These are phyloP conservation scores for Platichthys flesus DNA, from an alignment of 2,113 vertebrate genomes.

Conservation along the genomic window DNA sequence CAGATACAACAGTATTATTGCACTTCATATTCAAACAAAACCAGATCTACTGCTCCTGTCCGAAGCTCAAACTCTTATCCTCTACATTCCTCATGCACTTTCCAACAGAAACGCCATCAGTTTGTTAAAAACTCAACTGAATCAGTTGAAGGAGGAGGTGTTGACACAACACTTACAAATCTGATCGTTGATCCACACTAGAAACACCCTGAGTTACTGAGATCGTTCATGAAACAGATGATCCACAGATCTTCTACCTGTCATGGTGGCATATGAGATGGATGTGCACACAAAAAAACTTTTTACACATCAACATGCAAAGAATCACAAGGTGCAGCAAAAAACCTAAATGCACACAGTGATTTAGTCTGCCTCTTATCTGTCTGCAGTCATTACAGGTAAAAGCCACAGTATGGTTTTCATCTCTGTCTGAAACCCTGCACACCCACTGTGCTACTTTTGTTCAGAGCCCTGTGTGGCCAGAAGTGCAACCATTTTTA, in stretches of 20 bases:
- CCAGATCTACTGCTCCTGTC: constrained; percentile 3
- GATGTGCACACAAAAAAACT: not conserved
- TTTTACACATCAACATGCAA: constrained; percentile 31
- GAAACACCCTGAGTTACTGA: constrained; percentile 10
- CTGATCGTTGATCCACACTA: constrained; percentile 16
- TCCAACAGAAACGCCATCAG: not conserved
- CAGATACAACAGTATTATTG: constrained; percentile 42
- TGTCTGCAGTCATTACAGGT: constrained; percentile 25
- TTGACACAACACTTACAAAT: constrained; percentile 3
- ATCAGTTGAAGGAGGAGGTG: not conserved
- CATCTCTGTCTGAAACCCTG: not conserved
- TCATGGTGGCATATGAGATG: not conserved
- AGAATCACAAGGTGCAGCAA: constrained; percentile 31
- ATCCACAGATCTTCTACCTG: not conserved
- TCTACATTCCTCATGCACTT: not conserved
- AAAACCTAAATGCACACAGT: constrained; percentile 55
- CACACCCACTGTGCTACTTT: constrained; percentile 23
- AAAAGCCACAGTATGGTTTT: constrained; percentile 49
- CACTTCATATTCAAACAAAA: constrained; percentile 44
- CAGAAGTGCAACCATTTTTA: constrained; percentile 34
- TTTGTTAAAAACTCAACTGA: constrained; percentile 1
- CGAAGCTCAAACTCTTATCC: not conserved
- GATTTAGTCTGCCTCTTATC: constrained; percentile 41
- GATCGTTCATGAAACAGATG: not conserved
- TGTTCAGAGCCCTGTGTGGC: constrained; percentile 60